phyloP scores from a whole-genome alignment of 2,888 invertebrate genomes.

The Ptilodon capucinus region DNA sequence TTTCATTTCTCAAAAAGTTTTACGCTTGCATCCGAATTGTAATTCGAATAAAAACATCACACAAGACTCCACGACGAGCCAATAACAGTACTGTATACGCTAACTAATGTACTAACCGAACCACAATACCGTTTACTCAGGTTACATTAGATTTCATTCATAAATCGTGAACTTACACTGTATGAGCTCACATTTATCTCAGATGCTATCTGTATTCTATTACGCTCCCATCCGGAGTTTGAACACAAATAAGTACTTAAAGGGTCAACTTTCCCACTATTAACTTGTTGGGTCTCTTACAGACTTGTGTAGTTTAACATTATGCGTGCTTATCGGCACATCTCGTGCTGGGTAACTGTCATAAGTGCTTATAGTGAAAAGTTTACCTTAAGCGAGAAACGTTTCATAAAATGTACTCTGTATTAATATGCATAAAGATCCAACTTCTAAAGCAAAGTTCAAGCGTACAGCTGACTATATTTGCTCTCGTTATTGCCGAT shows the following conservation, averaged over 20 bases:
- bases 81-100: neutral
- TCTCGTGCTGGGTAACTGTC: neutral
- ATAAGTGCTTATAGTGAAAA: too few species aligned
- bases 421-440: too few species aligned
- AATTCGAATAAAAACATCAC: neutral
- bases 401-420: too few species aligned
- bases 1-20: too few species aligned
- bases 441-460: too few species aligned
- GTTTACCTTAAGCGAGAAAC: too few species aligned
- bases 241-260: slow-evolving; percentile 36
- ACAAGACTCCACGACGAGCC: neutral
- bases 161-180: slow-evolving; percentile 9
- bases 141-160: slow-evolving; percentile 5
- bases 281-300: slow-evolving; percentile 25
- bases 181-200: slow-evolving; percentile 16
- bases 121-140: slow-evolving; percentile 1
- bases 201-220: slow-evolving; percentile 33
- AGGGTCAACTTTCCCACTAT: slow-evolving; percentile 40
- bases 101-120: neutral
- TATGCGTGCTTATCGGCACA: neutral
- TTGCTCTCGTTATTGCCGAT: too few species aligned
- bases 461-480: too few species aligned
- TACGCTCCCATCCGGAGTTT: slow-evolving; percentile 28
- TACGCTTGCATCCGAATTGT: too few species aligned
- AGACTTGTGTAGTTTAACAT: neutral